Conservation (phyloP, 2,888 invertebrate genomes). For the Cabera pusaria region DNA sequence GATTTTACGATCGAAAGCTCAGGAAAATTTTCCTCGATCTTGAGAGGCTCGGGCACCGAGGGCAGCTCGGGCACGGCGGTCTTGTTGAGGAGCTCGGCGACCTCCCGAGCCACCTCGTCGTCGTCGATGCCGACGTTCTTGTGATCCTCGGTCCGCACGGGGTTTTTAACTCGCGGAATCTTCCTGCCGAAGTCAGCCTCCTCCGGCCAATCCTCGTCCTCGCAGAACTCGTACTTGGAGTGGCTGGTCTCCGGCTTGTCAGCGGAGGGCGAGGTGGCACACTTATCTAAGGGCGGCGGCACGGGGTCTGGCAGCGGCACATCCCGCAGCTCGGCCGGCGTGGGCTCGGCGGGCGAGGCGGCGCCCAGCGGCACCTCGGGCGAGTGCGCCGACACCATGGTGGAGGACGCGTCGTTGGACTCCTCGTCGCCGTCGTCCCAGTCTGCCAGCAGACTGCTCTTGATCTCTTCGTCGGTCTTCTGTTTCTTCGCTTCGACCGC, state of each 20-base stretch:
- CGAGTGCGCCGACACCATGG: constrained; percentile 50
- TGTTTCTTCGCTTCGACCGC: constrained; percentile 65
- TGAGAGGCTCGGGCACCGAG: constrained; percentile 74
- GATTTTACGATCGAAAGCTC: constrained; percentile 76
- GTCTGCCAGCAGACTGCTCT: constrained; percentile 88
- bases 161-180: constrained; percentile 84
- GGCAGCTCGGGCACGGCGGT: constrained; percentile 84
- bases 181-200: constrained; percentile 84
- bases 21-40: constrained; percentile 83
- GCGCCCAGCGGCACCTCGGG: constrained; percentile 64
- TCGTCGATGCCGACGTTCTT: constrained; percentile 71
- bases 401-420: constrained; percentile 61
- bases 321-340: constrained; percentile 59
- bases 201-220: constrained; percentile 86
- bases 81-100: constrained; percentile 84
- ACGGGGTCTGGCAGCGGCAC: constrained; percentile 63
- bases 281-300: constrained; percentile 50
- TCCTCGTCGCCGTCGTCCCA: constrained; percentile 86
- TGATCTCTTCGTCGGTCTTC: constrained; percentile 85
- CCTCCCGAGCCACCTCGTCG: constrained; percentile 79
- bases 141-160: constrained; percentile 65
- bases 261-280: constrained; percentile 37
- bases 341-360: constrained; percentile 64
- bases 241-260: constrained; percentile 77
- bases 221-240: constrained; percentile 92